Percentiles rank a stretch among this genome's conserved stretches.
These are phyloP conservation scores for Ptilonorhynchus violaceus DNA, from an alignment of 2,113 vertebrate species.

Conservation along the genomic window DNA sequence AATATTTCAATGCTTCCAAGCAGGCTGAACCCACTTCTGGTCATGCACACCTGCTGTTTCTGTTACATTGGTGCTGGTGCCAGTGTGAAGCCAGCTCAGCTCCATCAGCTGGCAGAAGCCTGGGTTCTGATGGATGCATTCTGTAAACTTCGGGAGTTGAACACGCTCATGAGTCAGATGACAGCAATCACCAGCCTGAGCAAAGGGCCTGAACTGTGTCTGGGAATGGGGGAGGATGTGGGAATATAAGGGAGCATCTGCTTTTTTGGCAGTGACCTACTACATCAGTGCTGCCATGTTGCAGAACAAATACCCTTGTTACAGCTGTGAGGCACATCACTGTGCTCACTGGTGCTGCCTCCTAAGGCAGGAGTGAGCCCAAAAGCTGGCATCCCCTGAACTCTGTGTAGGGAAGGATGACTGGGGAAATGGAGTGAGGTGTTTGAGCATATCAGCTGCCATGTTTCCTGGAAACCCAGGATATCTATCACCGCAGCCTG, in stretches of 20 bases:
- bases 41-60: neutral
- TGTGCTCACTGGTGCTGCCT: neutral
- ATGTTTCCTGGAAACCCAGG: neutral
- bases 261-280: neutral
- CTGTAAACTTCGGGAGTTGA: neutral
- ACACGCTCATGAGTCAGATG: rapidly evolving
- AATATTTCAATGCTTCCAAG: neutral
- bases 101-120: neutral
- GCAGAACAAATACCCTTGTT: neutral
- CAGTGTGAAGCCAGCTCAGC: neutral
- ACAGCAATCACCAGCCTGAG: neutral
- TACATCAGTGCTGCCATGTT: neutral
- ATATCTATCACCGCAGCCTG: neutral
- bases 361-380: neutral
- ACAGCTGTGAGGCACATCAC: rapidly evolving
- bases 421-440: neutral
- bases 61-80: neutral
- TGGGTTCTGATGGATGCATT: neutral
- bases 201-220: neutral
- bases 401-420: neutral
- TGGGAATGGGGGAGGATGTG: neutral
- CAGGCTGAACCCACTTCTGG: neutral
- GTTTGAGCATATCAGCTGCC: neutral
- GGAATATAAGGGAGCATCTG: neutral
- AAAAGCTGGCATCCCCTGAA: neutral